These are phyloP conservation scores for Margarornis squamiger DNA, from an alignment of 2,797 vertebrate genomes.

Conservation along the genomic window DNA sequence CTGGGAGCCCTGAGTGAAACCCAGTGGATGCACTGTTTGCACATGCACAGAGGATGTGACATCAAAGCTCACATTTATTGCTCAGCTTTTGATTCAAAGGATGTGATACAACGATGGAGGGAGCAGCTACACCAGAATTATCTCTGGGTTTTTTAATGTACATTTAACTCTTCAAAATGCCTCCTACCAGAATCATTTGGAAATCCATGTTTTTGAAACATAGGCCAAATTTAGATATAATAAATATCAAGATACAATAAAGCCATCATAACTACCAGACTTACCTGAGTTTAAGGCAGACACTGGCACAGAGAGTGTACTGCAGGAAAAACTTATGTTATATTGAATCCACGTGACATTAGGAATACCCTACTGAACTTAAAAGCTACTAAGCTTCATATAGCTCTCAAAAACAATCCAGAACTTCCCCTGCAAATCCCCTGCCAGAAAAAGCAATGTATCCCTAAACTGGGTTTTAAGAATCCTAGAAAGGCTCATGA, in stretches of 20 bases:
- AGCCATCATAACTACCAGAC: neutral
- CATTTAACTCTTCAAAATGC: neutral
- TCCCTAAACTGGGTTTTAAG: neutral
- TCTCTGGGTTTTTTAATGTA: neutral
- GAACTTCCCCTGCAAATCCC: neutral
- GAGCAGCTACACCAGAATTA: neutral
- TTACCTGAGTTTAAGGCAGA: neutral
- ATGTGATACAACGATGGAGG: neutral
- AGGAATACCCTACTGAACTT: neutral
- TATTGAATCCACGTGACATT: neutral
- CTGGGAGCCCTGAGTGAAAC: neutral
- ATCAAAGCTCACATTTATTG: neutral
- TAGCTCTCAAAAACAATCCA: neutral
- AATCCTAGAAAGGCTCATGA: neutral
- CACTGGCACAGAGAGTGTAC: neutral
- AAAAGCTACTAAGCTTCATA: neutral
- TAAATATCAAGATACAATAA: neutral
- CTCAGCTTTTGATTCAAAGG: neutral
- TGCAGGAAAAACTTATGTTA: neutral
- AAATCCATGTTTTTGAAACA: neutral
- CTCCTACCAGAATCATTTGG: neutral
- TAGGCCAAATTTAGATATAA: neutral
- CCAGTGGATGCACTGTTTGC: rapidly evolving
- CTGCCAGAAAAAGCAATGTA: neutral
- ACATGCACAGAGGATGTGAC: neutral